These are phyloP conservation scores for Ganaspis sp. DNA, from an alignment of 1,140 invertebrate genomes.

Conservation along the genomic window DNA sequence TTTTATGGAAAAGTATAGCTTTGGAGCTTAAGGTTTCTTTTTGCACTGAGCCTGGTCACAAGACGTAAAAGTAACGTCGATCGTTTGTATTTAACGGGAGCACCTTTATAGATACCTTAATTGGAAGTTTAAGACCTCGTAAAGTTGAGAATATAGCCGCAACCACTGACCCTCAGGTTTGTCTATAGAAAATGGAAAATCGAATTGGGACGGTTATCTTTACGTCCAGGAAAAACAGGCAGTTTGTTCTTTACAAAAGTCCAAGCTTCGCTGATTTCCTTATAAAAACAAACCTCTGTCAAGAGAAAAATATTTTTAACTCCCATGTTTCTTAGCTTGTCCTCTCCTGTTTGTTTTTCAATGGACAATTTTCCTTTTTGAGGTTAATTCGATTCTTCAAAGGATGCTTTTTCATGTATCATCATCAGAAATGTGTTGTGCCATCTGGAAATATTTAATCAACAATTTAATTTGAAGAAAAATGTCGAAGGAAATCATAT, in stretches of 20 bases:
- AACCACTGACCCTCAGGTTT: slow-evolving; percentile 2
- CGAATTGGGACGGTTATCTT: slow-evolving; percentile 7
- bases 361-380: background rate
- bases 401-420: too few species aligned
- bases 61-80: slow-evolving; percentile 23
- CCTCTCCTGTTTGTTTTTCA: background rate
- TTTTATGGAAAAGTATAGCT: slow-evolving; percentile 13
- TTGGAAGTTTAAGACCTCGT: slow-evolving; percentile 24
- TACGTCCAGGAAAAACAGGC: background rate
- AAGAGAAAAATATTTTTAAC: background rate
- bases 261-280: background rate
- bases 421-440: too few species aligned
- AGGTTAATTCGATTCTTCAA: background rate
- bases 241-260: background rate
- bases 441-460: too few species aligned
- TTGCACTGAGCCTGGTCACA: background rate
- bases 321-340: background rate
- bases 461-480: too few species aligned
- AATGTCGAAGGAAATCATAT: too few species aligned
- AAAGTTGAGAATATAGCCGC: background rate
- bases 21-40: slow-evolving; percentile 3
- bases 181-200: slow-evolving; percentile 13
- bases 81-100: slow-evolving; percentile 25
- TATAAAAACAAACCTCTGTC: background rate
- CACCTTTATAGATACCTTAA: slow-evolving; percentile 25